These are phyloP conservation scores for Epizoanthus rinbou DNA, from an alignment of 92 coral and sea anemone genomes.

Conservation along the genomic window DNA sequence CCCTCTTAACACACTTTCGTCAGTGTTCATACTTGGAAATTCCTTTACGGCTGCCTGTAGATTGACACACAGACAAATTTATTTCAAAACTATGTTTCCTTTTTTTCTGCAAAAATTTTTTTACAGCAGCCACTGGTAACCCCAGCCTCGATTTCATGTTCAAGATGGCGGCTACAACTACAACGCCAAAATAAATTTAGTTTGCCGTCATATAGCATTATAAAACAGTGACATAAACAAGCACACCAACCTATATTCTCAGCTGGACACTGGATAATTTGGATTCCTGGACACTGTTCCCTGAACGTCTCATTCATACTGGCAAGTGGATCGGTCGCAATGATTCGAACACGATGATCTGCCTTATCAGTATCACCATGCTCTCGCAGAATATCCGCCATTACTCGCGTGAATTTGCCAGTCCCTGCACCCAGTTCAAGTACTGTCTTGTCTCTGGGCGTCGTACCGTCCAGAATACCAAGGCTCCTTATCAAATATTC, in stretches of 20 bases:
- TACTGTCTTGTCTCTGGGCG: conserved; percentile 4
- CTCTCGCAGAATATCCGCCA: conserved; percentile 57
- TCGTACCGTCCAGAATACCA: conserved; percentile 41
- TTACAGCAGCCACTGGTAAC: too few relatives aligned
- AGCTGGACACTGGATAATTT: conserved; percentile 57
- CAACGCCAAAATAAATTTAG: background rate
- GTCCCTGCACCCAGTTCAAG: conserved; percentile 80
- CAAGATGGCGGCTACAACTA: too few relatives aligned
- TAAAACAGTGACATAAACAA: background rate
- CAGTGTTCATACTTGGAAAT: too few relatives aligned
- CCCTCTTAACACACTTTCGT: too few relatives aligned
- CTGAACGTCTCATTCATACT: conserved; percentile 61
- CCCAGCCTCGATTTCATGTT: too few relatives aligned
- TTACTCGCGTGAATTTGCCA: conserved; percentile 74
- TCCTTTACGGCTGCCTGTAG: too few relatives aligned
- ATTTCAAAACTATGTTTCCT: too few relatives aligned
- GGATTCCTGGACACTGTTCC: conserved; percentile 54
- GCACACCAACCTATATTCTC: conserved; percentile 63
- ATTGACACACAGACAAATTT: too few relatives aligned
- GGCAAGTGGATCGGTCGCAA: conserved; percentile 65
- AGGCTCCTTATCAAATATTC: conserved; percentile 53
- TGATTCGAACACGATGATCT: conserved; percentile 41
- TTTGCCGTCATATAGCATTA: background rate
- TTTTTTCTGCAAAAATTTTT: too few relatives aligned
- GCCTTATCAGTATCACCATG: background rate